These are phyloP conservation scores for Tragelaphus oryx DNA, from an alignment of 2,797 vertebrate species.

Conservation along the genomic window DNA sequence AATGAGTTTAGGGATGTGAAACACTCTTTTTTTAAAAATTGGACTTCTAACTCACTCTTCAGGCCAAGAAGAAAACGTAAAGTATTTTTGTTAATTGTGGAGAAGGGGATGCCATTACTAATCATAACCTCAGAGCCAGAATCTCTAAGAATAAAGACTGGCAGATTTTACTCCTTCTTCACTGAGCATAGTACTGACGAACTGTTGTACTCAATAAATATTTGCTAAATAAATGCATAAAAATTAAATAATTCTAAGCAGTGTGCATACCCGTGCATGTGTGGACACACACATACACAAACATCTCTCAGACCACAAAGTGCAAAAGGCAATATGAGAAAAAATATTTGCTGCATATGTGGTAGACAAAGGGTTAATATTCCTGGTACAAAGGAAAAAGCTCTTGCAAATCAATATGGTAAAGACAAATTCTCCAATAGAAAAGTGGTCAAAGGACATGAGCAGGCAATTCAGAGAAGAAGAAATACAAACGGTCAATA, in stretches of 20 bases:
- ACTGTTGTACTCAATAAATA: not conserved
- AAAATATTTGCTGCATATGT: not conserved
- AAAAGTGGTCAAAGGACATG: constrained; percentile 22
- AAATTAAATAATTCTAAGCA: not conserved
- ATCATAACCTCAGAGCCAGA: not conserved
- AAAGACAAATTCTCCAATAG: constrained; percentile 27
- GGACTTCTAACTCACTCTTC: not conserved
- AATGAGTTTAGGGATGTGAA: not conserved
- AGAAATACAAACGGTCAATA: constrained; percentile 36
- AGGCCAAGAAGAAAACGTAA: not conserved
- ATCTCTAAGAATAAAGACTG: not conserved
- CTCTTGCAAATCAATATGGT: constrained; percentile 33
- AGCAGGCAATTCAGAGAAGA: constrained; percentile 12
- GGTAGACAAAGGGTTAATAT: constrained; percentile 38
- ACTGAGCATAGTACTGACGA: not conserved
- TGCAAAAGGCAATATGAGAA: not conserved
- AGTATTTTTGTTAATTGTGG: not conserved
- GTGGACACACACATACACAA: not conserved
- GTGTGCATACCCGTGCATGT: no score
- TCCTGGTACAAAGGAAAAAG: not conserved
- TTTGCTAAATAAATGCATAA: not conserved
- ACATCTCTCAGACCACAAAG: not conserved
- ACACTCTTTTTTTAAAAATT: not conserved
- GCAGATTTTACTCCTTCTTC: not conserved
- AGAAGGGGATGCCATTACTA: not conserved